Evolutionary conservation across 2,797 vertebrate genomes (phyloP).

Genomic region (Pelodytes ibericus): DNA sequence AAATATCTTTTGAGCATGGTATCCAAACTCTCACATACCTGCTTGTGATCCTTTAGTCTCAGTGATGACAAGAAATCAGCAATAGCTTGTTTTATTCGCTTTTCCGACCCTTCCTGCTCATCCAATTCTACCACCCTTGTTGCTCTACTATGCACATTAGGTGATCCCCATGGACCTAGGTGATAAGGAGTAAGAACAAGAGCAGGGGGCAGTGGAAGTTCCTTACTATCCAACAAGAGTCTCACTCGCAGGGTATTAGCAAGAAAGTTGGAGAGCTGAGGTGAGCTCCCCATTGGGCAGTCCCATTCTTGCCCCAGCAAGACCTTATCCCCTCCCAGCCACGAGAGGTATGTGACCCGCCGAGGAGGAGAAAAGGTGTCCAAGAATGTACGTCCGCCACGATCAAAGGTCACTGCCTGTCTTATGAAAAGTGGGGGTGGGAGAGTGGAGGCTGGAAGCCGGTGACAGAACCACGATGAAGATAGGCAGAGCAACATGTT

Average conservation of each 20-base stretch:
- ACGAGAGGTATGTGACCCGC: constrained; percentile 70
- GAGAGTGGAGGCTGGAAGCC: constrained; percentile 52
- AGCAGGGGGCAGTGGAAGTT: constrained; percentile 65
- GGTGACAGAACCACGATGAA: constrained; percentile 68
- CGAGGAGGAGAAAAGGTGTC: constrained; percentile 69
- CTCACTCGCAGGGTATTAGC: constrained; percentile 68
- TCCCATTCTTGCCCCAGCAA: constrained; percentile 66
- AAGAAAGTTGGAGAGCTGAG: constrained; percentile 66
- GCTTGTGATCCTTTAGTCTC: constrained; percentile 8
- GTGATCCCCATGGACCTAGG: constrained; percentile 50
- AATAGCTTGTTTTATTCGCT: constrained; percentile 66
- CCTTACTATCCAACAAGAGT: constrained; percentile 63
- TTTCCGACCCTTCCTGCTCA: constrained; percentile 64
- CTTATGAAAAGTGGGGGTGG: constrained; percentile 65
- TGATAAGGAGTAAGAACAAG: constrained; percentile 67
- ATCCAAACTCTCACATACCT: neutral
- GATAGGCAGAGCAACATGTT: constrained; percentile 75
- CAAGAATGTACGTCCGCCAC: constrained; percentile 70
- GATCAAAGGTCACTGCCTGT: constrained; percentile 73
- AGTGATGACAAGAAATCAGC: constrained; percentile 61
- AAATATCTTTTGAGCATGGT: too few relatives aligned
- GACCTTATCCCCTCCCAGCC: constrained; percentile 60
- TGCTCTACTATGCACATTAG: constrained; percentile 35
- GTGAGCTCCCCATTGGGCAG: constrained; percentile 70
- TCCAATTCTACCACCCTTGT: constrained; percentile 65